Conservation (phyloP, 2,797 vertebrate species). For the Enteromius fasciolatus region DNA sequence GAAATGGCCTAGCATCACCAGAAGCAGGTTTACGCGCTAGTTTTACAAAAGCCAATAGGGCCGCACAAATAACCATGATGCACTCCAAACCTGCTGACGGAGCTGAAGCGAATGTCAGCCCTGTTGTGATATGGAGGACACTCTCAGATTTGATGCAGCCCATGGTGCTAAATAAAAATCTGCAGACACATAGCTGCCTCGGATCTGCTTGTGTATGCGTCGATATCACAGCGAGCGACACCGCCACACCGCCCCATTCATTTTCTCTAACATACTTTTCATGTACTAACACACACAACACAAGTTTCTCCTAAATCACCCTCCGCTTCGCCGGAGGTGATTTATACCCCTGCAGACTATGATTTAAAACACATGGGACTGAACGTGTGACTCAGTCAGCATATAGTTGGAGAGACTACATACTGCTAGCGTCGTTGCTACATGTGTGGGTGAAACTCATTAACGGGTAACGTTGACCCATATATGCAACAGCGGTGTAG, state of each 20-base stretch:
- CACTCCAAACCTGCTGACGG: constrained; percentile 15
- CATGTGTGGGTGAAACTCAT: constrained; percentile 57
- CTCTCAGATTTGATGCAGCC: constrained; percentile 6
- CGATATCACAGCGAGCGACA: constrained; percentile 13
- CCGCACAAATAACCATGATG: not conserved
- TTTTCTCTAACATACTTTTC: constrained; percentile 48
- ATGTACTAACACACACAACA: constrained; percentile 44
- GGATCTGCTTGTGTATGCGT: constrained; percentile 34
- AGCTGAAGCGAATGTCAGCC: constrained; percentile 16
- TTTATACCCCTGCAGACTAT: constrained; percentile 55
- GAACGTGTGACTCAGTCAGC: constrained; percentile 45
- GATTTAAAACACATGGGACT: constrained; percentile 59
- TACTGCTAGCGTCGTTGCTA: constrained; percentile 27
- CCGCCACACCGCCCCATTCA: constrained; percentile 30
- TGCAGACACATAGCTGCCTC: constrained; percentile 20
- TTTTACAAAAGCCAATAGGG: not conserved
- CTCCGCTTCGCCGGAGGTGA: constrained; percentile 43
- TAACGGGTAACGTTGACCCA: constrained; percentile 47
- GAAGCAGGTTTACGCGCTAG: not conserved
- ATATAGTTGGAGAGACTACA: constrained; percentile 22
- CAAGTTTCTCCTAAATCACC: constrained; percentile 45
- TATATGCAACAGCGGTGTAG: constrained; percentile 29
- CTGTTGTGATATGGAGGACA: constrained; percentile 18
- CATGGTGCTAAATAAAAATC: constrained; percentile 32
- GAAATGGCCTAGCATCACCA: not conserved